phyloP scores from a whole-genome alignment of 2,113 vertebrate genomes.

The Vicugna pacos region DNA sequence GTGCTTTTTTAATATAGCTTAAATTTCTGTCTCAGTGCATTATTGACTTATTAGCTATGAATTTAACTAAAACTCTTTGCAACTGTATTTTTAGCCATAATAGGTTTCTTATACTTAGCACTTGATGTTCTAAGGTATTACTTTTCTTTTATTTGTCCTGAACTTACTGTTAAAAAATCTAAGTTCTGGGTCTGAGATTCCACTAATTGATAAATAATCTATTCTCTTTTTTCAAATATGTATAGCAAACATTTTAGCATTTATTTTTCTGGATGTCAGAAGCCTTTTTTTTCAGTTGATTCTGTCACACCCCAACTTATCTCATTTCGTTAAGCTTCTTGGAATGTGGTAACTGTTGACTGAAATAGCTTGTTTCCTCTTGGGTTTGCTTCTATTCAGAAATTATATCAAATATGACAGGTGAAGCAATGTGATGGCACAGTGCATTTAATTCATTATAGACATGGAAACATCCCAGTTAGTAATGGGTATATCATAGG shows the following conservation, averaged over 20 bases:
- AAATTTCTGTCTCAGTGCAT: neutral
- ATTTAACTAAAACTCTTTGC: neutral
- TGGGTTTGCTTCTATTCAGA: neutral
- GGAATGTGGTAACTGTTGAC: neutral
- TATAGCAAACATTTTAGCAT: neutral
- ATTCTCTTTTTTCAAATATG: neutral
- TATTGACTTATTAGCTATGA: neutral
- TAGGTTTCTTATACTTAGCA: neutral
- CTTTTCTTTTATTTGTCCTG: neutral
- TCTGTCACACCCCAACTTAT: neutral
- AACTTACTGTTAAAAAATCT: constrained; percentile 17
- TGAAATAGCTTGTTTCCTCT: constrained; percentile 18
- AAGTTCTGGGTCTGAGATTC: constrained; percentile 23
- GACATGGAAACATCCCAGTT: neutral
- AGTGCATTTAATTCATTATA: neutral
- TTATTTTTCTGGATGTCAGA: constrained; percentile 35
- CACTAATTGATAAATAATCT: neutral
- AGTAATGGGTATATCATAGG: neutral
- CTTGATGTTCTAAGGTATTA: neutral
- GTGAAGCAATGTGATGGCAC: neutral
- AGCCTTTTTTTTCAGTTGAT: neutral
- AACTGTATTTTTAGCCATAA: neutral
- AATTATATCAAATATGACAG: neutral
- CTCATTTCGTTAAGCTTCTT: constrained; percentile 15
- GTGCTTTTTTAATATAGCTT: neutral